phyloP scores from a whole-genome alignment of 2,888 invertebrate species.

The Ferrisia virgata region DNA sequence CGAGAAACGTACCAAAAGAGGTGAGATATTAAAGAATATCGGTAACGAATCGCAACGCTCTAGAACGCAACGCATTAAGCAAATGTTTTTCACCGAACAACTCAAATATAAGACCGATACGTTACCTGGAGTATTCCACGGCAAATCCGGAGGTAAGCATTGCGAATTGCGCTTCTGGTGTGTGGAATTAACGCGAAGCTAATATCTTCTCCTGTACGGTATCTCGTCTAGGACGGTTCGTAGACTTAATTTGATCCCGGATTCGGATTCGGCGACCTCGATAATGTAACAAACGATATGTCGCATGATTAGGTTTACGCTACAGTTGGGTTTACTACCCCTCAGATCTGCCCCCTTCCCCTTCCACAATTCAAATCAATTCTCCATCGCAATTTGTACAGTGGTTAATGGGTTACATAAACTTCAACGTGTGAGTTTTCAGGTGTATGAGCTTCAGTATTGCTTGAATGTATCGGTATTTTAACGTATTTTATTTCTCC shows the following conservation, averaged over 20 bases:
- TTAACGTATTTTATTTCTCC: no score
- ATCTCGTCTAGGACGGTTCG: neutral
- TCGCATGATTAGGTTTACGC: neutral
- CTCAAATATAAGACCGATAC: constrained; percentile 51
- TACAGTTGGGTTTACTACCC: neutral
- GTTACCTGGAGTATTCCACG: constrained; percentile 56
- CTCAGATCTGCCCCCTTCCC: neutral
- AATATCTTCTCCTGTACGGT: neutral
- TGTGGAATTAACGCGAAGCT: neutral
- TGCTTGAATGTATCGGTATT: no score
- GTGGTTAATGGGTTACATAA: no score
- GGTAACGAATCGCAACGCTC: constrained; percentile 51
- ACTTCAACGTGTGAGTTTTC: no score
- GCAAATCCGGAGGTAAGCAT: constrained; percentile 56
- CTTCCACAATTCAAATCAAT: no score
- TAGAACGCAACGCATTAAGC: constrained; percentile 51
- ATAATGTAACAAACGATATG: neutral
- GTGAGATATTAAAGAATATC: constrained; percentile 41
- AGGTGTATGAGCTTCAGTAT: no score
- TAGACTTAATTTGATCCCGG: constrained; percentile 32
- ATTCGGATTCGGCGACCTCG: neutral
- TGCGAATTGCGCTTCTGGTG: neutral
- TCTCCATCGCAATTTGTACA: no score
- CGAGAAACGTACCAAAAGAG: constrained; percentile 27
- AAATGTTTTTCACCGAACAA: constrained; percentile 51